Evolutionary conservation across 2,113 vertebrate genomes (phyloP).

Genomic region (Uria lomvia): DNA sequence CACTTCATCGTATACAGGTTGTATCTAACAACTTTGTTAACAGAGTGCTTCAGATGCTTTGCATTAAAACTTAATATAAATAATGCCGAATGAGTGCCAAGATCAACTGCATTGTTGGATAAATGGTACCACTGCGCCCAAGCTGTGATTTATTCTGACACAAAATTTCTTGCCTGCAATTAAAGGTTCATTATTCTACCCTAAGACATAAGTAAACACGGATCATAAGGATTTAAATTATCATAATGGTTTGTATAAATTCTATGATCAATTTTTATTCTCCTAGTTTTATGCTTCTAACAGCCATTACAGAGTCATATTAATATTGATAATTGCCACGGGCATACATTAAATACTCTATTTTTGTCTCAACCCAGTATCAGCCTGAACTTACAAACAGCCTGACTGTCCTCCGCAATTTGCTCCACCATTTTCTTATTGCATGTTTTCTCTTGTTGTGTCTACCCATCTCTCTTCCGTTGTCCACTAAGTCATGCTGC

Average conservation of each 20-base stretch:
- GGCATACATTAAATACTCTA: not conserved
- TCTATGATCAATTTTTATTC: conserved; percentile 18
- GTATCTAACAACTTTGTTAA: conserved; percentile 21
- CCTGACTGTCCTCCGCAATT: not conserved
- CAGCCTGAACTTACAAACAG: not conserved
- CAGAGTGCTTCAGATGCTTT: conserved; percentile 29
- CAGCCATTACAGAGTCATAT: not conserved
- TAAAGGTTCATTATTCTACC: conserved; percentile 11
- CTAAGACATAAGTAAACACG: conserved; percentile 13
- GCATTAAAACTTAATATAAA: conserved; percentile 26
- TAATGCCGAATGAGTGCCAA: conserved; percentile 1
- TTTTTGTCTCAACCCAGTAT: not conserved
- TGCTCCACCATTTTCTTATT: not conserved
- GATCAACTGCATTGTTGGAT: conserved; percentile 23
- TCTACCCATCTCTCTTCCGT: not conserved
- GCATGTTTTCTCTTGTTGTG: not conserved
- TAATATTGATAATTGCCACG: not conserved
- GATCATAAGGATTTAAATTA: conserved; percentile 25
- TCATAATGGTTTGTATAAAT: not conserved
- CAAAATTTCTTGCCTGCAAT: conserved; percentile 22
- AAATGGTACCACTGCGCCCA: not conserved
- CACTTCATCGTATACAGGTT: not conserved
- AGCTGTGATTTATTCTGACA: conserved; percentile 26
- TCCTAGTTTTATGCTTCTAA: not conserved
- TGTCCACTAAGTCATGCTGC: not conserved